These are phyloP conservation scores for Camptogramma bilineatum DNA, from an alignment of 2,888 invertebrate species.

Conservation along the genomic window DNA sequence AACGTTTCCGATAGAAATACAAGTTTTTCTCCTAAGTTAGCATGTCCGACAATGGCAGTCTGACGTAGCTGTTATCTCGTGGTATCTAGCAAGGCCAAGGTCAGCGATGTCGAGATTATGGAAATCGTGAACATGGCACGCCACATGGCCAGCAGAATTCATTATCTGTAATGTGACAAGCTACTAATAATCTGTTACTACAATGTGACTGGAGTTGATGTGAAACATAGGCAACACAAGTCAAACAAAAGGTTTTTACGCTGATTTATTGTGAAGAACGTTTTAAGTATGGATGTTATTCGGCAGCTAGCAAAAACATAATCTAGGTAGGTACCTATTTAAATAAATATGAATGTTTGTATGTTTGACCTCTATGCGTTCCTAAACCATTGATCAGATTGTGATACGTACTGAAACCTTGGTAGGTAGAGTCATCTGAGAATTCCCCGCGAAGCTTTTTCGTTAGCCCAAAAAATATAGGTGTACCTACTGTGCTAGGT, in stretches of 20 bases:
- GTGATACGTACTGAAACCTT: too few species aligned
- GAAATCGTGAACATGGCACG: constrained; percentile 27
- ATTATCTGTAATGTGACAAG: constrained; percentile 33
- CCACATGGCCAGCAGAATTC: constrained; percentile 28
- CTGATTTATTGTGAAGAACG: not conserved
- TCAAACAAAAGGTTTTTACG: too few species aligned
- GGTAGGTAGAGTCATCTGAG: too few species aligned
- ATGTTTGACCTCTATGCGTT: too few species aligned
- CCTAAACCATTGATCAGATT: too few species aligned
- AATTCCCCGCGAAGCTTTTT: too few species aligned
- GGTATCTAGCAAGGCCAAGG: constrained; percentile 33
- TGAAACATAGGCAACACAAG: not conserved
- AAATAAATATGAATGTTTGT: too few species aligned
- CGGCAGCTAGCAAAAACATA: too few species aligned
- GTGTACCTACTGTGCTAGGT: too few species aligned
- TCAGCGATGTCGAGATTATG: constrained; percentile 32
- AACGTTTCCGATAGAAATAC: constrained; percentile 22
- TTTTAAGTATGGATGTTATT: not conserved
- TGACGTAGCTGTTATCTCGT: constrained; percentile 23
- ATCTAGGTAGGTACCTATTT: too few species aligned
- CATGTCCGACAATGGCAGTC: constrained; percentile 23
- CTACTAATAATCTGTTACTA: constrained; percentile 20
- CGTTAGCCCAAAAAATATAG: too few species aligned
- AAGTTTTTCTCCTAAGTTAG: constrained; percentile 23
- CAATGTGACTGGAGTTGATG: constrained; percentile 4